These are phyloP conservation scores for Craseonycteris thonglongyai DNA, from an alignment of 2,113 vertebrate genomes.

Conservation along the genomic window DNA sequence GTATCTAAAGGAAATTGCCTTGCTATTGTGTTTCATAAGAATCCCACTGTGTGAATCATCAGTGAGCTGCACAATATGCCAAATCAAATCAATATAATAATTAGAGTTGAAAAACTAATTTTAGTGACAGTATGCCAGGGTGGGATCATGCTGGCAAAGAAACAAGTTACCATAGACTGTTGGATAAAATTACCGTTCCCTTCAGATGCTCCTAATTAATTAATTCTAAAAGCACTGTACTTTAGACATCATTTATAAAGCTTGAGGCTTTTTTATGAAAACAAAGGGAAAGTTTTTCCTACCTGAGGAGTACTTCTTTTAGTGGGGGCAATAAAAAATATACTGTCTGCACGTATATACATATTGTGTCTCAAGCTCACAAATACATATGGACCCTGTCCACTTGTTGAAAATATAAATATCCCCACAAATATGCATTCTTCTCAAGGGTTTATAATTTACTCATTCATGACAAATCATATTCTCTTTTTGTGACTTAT, in stretches of 20 bases:
- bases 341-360: neutral
- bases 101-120: constrained; percentile 1
- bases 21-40: constrained; percentile 29
- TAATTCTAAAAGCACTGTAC: neutral
- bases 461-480: neutral
- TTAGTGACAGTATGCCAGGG: neutral
- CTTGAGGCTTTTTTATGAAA: neutral
- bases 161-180: neutral
- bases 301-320: neutral
- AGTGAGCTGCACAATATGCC: constrained; percentile 31
- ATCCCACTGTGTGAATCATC: constrained; percentile 48
- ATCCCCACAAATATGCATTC: neutral
- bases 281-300: neutral
- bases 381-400: accelerated
- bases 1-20: constrained; percentile 13
- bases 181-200: neutral
- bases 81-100: constrained; percentile 50
- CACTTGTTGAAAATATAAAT: neutral
- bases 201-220: neutral
- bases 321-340: neutral
- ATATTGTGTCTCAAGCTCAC: neutral
- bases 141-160: neutral
- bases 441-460: neutral
- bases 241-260: neutral
- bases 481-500: neutral